Percentiles rank a stretch among this genome's conserved stretches.
phyloP scores from a whole-genome alignment of 2,113 vertebrate genomes.

The Entosphenus tridentatus region DNA sequence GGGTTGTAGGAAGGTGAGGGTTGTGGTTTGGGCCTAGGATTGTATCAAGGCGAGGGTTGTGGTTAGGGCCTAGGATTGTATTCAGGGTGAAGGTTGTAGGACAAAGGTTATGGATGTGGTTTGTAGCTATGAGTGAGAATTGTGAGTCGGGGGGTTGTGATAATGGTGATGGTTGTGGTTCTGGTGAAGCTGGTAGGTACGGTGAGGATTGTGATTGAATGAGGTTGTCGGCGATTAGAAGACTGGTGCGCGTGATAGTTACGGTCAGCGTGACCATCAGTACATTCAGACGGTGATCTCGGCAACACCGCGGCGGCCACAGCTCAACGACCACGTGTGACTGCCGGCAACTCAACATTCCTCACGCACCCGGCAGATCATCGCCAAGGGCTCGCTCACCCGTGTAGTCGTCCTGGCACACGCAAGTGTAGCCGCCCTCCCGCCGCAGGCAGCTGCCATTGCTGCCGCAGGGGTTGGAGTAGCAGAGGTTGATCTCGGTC shows the following conservation, averaged over 20 bases:
- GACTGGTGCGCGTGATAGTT: background rate
- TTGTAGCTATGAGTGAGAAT: no score
- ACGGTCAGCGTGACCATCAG: background rate
- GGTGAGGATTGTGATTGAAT: no score
- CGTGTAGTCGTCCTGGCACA: constrained; percentile 63
- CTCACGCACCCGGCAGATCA: background rate
- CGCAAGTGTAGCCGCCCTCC: constrained; percentile 76
- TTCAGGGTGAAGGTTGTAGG: no score
- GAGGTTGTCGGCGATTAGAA: background rate
- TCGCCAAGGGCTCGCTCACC: constrained; percentile 27
- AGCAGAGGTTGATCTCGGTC: constrained; percentile 89
- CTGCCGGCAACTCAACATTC: background rate
- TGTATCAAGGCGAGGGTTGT: no score
- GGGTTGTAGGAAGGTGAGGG: no score
- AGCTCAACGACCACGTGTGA: background rate
- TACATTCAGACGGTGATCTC: background rate
- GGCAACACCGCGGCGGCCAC: background rate
- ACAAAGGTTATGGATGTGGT: no score
- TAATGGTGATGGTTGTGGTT: no score
- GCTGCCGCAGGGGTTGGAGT: constrained; percentile 79
- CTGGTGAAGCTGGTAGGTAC: no score
- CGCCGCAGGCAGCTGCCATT: constrained; percentile 57
- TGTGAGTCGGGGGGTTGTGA: no score
- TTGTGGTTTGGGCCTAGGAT: no score
- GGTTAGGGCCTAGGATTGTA: no score